phyloP scores from a whole-genome alignment of 2,113 vertebrate species.

The Cisticola juncidis region DNA sequence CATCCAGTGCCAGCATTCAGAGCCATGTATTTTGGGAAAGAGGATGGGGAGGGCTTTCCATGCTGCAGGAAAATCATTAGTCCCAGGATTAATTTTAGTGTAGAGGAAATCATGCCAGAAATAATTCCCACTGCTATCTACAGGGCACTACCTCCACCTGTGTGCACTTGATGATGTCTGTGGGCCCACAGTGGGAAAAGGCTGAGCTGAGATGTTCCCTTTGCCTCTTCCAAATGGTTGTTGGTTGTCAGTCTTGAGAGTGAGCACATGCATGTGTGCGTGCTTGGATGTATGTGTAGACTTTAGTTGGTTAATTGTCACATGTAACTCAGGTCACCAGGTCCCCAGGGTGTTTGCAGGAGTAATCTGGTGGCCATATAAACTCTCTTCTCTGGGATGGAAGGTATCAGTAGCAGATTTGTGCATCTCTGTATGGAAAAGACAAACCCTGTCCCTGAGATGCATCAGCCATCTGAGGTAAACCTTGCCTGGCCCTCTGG shows the following conservation, averaged over 20 bases:
- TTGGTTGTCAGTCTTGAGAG: background rate
- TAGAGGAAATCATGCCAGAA: background rate
- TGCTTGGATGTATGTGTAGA: background rate
- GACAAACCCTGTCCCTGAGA: background rate
- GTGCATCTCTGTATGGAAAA: background rate
- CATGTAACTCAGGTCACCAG: background rate
- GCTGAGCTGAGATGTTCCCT: background rate
- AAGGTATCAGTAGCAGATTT: background rate
- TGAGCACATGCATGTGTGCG: background rate
- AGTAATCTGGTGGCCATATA: background rate
- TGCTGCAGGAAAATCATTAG: background rate
- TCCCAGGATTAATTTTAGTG: background rate
- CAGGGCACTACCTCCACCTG: background rate
- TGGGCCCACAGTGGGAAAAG: background rate
- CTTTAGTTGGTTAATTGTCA: background rate
- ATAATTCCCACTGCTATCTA: background rate
- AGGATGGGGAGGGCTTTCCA: background rate
- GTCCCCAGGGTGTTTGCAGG: background rate
- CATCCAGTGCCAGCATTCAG: background rate
- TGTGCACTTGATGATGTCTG: background rate
- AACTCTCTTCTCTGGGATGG: background rate
- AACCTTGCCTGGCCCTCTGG: background rate
- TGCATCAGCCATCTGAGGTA: background rate
- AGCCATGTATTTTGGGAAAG: background rate
- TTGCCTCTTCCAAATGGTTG: background rate